Conservation (phyloP, 92 coral and sea anemone genomes). For the Paragorgia papillata region DNA sequence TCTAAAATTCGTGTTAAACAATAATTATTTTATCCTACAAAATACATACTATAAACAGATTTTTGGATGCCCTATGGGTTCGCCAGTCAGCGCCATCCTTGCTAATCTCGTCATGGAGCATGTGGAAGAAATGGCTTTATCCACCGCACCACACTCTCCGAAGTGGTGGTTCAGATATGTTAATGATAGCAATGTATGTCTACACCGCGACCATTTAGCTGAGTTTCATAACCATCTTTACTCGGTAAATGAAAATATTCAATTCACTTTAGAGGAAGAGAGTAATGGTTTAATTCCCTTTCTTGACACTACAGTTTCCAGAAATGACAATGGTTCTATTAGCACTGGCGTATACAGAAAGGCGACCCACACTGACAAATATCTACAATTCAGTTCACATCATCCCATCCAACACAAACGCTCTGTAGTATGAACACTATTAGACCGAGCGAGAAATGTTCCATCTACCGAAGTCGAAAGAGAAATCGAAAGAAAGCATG, state of each 20-base stretch:
- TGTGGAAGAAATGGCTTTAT: conserved; percentile 44
- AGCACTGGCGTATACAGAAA: background rate
- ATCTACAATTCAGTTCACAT: background rate
- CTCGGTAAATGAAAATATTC: conserved; percentile 26
- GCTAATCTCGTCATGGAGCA: conserved; percentile 58
- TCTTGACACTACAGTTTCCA: background rate
- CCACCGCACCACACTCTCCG: conserved; percentile 28
- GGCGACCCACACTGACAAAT: conserved; percentile 5
- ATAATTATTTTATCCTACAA: conserved; percentile 17
- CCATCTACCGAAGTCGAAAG: too few species aligned
- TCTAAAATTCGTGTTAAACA: conserved; percentile 32
- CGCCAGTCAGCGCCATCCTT: conserved; percentile 49
- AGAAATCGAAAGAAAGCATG: too few species aligned
- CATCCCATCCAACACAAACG: background rate
- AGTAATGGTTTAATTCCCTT: background rate
- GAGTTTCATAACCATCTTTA: conserved; percentile 58
- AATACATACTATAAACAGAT: conserved; percentile 41
- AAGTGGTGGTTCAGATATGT: conserved; percentile 67
- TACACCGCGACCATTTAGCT: background rate
- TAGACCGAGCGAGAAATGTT: too few species aligned
- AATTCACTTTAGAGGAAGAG: background rate
- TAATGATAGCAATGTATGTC: conserved; percentile 49
- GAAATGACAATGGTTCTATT: background rate
- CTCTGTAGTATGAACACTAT: too few species aligned
- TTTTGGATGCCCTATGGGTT: conserved; percentile 59